Percentiles rank a stretch among this genome's conserved stretches.
phyloP scores from a whole-genome alignment of 2,113 vertebrate species.

The Morone saxatilis region DNA sequence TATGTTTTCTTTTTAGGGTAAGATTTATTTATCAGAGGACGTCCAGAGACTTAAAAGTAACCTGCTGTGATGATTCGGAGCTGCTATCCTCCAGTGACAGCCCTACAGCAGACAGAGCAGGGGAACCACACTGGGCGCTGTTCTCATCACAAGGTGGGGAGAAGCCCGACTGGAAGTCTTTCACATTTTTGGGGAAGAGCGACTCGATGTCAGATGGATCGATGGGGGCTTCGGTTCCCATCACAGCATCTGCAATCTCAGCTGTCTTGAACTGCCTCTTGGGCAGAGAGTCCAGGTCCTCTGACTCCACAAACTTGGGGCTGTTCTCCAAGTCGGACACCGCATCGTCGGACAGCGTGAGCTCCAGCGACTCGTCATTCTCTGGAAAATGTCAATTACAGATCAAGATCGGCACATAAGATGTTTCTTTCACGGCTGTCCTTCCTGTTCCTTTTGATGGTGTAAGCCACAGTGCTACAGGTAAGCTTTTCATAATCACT shows the following conservation, averaged over 20 bases:
- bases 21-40: too few relatives aligned
- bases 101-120: slow-evolving; percentile 25
- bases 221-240: slow-evolving; percentile 81
- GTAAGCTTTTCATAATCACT: not conserved
- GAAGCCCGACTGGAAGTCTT: slow-evolving; percentile 71
- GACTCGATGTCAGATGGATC: slow-evolving; percentile 83
- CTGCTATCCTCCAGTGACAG: slow-evolving; percentile 28
- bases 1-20: too few relatives aligned
- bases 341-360: slow-evolving; percentile 55
- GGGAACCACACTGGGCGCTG: slow-evolving; percentile 52
- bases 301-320: slow-evolving; percentile 75
- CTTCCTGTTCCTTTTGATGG: not conserved
- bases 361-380: slow-evolving; percentile 51
- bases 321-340: slow-evolving; percentile 62
- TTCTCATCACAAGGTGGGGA: slow-evolving; percentile 76
- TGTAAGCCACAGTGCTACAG: not conserved
- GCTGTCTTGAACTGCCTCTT: slow-evolving; percentile 85
- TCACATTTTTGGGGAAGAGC: slow-evolving; percentile 85
- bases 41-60: slow-evolving; percentile 17
- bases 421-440: not conserved
- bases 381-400: slow-evolving; percentile 48
- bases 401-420: accelerated
- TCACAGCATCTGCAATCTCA: slow-evolving; percentile 88
- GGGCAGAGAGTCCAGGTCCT: slow-evolving; percentile 53
- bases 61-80: slow-evolving; percentile 63